Evolutionary conservation across 2,113 vertebrate species (phyloP).

Genomic region (Odontophorus gujanensis): DNA sequence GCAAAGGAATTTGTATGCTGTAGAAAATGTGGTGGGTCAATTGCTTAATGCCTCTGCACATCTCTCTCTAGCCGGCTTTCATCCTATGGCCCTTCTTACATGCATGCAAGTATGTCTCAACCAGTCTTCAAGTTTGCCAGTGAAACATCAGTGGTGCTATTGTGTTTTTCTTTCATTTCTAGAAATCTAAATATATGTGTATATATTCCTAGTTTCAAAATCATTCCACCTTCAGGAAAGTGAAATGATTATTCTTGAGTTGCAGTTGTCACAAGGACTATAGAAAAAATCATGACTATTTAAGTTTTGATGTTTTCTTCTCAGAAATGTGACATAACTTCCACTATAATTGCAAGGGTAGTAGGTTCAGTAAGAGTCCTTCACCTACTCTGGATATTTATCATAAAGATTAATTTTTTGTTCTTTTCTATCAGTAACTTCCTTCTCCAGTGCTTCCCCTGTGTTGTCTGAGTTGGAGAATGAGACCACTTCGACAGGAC

Average conservation of each 20-base stretch:
- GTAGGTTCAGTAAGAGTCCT: neutral
- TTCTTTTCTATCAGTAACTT: neutral
- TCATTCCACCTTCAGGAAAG: neutral
- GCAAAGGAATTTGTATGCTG: neutral
- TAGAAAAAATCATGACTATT: neutral
- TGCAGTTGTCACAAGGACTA: neutral
- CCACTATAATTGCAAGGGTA: neutral
- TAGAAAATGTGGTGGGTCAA: neutral
- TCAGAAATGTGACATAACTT: neutral
- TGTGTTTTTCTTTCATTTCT: neutral
- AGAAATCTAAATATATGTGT: neutral
- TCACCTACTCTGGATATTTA: neutral
- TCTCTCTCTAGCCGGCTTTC: neutral
- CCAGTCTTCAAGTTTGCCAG: neutral
- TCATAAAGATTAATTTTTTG: neutral
- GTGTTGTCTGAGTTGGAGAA: neutral
- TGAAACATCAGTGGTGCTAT: neutral
- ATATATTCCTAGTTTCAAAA: neutral
- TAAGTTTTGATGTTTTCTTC: neutral
- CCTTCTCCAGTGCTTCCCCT: neutral
- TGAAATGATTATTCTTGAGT: neutral
- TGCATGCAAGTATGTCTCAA: neutral
- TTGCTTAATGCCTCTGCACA: neutral
- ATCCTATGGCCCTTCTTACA: neutral
- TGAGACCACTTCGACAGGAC: rapidly evolving